These are phyloP conservation scores for Eufriesea mexicana DNA, from an alignment of 1,140 invertebrate species.

Conservation along the genomic window DNA sequence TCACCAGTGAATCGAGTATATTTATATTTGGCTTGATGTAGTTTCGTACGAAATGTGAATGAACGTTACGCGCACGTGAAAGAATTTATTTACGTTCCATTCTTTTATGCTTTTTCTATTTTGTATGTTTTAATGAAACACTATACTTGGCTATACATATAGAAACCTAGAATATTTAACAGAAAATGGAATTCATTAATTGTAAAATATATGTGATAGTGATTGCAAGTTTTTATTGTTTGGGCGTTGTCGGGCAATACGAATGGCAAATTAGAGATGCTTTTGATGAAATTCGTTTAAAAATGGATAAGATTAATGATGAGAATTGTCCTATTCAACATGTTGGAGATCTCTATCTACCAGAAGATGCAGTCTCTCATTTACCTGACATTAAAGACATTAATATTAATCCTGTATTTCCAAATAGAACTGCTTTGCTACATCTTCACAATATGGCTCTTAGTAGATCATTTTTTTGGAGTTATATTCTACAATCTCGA, in stretches of 20 bases:
- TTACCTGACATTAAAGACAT: slow-evolving; percentile 97
- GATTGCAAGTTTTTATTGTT: slow-evolving; percentile 63
- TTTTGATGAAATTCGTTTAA: slow-evolving; percentile 93
- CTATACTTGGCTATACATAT: not conserved
- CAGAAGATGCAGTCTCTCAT: slow-evolving; percentile 92
- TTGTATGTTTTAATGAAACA: not conserved
- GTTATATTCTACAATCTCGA: slow-evolving; percentile 95
- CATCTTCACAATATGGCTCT: slow-evolving; percentile 98
- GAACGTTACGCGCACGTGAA: not conserved
- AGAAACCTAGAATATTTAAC: not conserved
- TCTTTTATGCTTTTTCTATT: not conserved
- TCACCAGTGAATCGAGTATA: slow-evolving; percentile 23
- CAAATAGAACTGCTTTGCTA: slow-evolving; percentile 95
- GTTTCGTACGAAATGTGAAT: not conserved
- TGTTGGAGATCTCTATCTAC: slow-evolving; percentile 92
- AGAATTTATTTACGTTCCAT: not conserved
- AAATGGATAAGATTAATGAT: slow-evolving; percentile 89
- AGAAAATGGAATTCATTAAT: slow-evolving; percentile 6
- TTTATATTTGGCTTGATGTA: slow-evolving; percentile 23
- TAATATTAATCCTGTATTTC: slow-evolving; percentile 96
- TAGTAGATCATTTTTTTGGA: slow-evolving; percentile 97
- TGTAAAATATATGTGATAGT: not conserved
- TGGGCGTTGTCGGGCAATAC: slow-evolving; percentile 90
- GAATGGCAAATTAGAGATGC: slow-evolving; percentile 94
- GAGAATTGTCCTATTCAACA: slow-evolving; percentile 96